Evolutionary conservation across 2,888 invertebrate genomes (phyloP), one percentile per base, ranked within the genome.

Genomic region (Acholoe squamosa): DNA sequence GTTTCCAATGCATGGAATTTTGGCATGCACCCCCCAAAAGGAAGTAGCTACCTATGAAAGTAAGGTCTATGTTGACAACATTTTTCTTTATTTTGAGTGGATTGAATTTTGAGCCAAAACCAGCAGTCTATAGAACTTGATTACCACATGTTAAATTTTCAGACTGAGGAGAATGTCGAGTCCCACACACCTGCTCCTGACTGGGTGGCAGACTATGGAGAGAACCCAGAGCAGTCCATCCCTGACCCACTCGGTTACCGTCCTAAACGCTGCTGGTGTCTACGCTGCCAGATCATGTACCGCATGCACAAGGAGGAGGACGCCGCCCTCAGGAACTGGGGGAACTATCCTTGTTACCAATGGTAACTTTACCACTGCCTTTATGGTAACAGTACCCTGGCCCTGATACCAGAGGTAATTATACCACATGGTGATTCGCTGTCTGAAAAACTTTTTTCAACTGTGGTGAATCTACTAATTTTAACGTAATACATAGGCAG

Each of bases 221-320:
- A 51, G 16, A 12, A 91, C 34, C 76, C 51, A 56, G 77, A 91
- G 52, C 16, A 31, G 31, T 56, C 22, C 5, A n/a, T 0, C 14
- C 77, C 52, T 31, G 89, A 89, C 34, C 19, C 52, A 0, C 56
- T 76, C n/a, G 91, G 88, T 0, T 91, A 90, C 86, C n/a, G n/a
- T 5, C 91, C 91, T 0, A 91, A 91, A 56, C 84, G 86, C 3
- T 91, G 91, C 84, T 91, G 91, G 91, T 91, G 91, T 71, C 89
- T 80, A 61, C 89, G 91, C 19, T 91, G 91, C 43, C 91, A 91
- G 89, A 90, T 91, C n/a, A 91, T 91, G 91, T 91, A 91, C 71
- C 84, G 90, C 5, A 89, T 91, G 90, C 90, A 91, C 80, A 54
- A 71, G 43, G 90, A 90, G 33, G 25, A 80, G n/a, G 89, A 91